A percentile compares a stretch with the other conserved stretches of the same genome.
Evolutionary conservation across 2,888 invertebrate species (phyloP).

Genomic region (Melinopterus prodromus): DNA sequence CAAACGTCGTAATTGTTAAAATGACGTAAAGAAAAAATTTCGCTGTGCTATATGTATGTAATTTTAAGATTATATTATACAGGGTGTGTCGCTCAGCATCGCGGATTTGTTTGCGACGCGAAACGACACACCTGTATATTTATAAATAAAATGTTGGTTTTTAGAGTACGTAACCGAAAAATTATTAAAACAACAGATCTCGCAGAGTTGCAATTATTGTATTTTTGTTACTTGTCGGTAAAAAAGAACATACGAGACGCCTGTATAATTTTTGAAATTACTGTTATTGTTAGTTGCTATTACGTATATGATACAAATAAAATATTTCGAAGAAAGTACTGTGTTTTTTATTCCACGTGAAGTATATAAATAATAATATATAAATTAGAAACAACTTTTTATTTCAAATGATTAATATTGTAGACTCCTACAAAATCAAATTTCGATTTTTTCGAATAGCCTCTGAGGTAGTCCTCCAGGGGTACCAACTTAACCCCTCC

Average conservation of each 20-base stretch:
- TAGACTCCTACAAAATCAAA: no score
- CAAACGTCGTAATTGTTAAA: not conserved
- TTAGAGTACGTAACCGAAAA: not conserved
- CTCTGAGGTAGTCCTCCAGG: conserved; percentile 60
- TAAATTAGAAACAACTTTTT: no score
- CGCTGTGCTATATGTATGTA: not conserved
- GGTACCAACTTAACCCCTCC: conserved; percentile 78
- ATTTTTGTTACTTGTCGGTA: not conserved
- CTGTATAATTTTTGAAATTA: not conserved
- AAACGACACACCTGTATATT: not conserved
- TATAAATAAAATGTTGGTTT: not conserved
- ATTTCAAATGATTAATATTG: no score
- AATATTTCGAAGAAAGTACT: not conserved
- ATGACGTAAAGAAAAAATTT: not conserved
- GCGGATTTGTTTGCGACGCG: no score
- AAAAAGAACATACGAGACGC: not conserved
- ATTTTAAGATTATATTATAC: not conserved
- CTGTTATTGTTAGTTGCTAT: not conserved
- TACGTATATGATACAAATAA: conserved; percentile 4
- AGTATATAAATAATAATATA: no score
- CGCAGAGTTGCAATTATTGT: conserved; percentile 4
- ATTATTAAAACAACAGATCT: not conserved
- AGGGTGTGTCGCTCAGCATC: no score
- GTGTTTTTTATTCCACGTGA: no score
- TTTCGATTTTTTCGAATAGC: not conserved